phyloP scores from a whole-genome alignment of 2,888 invertebrate species.

The Apomyelois bistriatella region DNA sequence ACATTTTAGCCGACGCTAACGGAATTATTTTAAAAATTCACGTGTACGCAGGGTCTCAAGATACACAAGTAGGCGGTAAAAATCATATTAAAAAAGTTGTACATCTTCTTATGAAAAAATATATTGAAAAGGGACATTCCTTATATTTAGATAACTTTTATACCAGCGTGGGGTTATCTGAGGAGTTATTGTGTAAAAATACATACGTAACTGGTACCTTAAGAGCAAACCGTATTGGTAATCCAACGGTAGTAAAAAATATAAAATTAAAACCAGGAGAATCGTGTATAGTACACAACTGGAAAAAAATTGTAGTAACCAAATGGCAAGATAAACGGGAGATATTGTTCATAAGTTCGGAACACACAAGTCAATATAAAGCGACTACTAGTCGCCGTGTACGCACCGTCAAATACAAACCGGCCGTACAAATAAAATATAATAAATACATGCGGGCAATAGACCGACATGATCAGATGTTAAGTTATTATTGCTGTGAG shows the following conservation, averaged over 20 bases:
- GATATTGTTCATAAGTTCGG: conserved; percentile 25
- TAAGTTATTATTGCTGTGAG: conserved; percentile 22
- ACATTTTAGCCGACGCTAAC: conserved; percentile 25
- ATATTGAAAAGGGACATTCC: conserved; percentile 22
- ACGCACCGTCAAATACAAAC: conserved; percentile 27
- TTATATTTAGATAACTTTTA: conserved; percentile 25
- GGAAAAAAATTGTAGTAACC: conserved; percentile 26
- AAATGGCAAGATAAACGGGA: conserved; percentile 28
- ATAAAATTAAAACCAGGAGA: conserved; percentile 17
- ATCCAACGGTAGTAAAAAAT: conserved; percentile 15
- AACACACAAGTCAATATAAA: conserved; percentile 26
- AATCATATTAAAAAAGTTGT: conserved; percentile 18
- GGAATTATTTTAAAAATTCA: conserved; percentile 24
- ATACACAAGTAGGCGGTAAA: conserved; percentile 15
- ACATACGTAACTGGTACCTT: conserved; percentile 26
- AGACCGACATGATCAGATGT: conserved; percentile 18
- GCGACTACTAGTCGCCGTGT: conserved; percentile 28
- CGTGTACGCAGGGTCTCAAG: conserved; percentile 18
- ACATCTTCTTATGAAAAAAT: conserved; percentile 23
- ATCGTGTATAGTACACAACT: conserved; percentile 23
- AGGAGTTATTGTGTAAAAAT: conserved; percentile 23
- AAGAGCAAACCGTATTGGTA: conserved; percentile 23
- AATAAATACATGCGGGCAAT: conserved; percentile 27
- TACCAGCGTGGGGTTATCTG: conserved; percentile 24
- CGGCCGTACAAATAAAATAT: conserved; percentile 23